Evolutionary conservation across 92 coral and sea anemone species (phyloP).

Genomic region (Virgularia gustaviana): DNA sequence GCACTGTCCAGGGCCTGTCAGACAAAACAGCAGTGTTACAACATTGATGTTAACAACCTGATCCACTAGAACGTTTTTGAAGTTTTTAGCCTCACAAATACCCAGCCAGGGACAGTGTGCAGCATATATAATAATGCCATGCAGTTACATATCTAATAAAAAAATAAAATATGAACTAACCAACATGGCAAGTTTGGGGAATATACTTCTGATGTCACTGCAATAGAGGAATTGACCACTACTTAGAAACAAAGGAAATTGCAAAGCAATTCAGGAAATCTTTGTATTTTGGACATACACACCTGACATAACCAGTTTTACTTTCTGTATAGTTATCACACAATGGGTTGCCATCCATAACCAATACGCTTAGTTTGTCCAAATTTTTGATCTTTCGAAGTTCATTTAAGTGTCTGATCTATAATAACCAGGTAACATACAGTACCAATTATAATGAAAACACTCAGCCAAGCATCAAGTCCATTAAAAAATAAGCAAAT

Average conservation of each 20-base stretch:
- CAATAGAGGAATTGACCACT: constrained; percentile 8
- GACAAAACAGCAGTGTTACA: no score
- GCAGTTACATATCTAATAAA: not conserved
- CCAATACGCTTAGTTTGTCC: constrained; percentile 59
- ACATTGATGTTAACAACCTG: no score
- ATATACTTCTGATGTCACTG: constrained; percentile 87
- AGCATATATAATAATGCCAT: no score
- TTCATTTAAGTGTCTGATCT: constrained; percentile 78
- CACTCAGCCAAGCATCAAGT: not conserved
- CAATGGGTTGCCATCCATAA: constrained; percentile 76
- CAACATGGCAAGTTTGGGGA: constrained; percentile 74
- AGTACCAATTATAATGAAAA: no score
- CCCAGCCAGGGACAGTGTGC: no score
- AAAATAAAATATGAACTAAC: constrained; percentile 44
- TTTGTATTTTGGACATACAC: not conserved
- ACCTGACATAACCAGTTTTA: constrained; percentile 74
- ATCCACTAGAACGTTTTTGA: no score
- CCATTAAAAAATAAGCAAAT: no score
- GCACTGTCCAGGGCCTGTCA: no score
- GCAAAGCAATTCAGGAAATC: no score
- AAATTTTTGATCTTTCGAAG: constrained; percentile 80
- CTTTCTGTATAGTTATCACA: constrained; percentile 71
- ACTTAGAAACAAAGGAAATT: not conserved
- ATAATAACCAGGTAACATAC: no score
- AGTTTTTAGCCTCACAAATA: no score